Evolutionary conservation across 2,113 vertebrate genomes (phyloP).

Genomic region (Protobothrops flavoviridis): DNA sequence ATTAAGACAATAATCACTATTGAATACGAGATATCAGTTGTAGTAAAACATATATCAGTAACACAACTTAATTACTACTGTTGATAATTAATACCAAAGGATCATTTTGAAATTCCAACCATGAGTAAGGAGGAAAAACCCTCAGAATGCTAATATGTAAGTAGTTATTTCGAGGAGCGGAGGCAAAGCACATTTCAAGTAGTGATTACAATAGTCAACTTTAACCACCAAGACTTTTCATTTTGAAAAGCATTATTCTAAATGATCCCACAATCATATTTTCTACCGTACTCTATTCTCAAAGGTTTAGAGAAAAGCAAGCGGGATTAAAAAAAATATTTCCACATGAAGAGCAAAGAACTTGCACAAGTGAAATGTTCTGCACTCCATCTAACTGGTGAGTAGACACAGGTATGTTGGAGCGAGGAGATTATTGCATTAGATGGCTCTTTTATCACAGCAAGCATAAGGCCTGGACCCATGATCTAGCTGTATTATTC

Average conservation of each 20-base stretch:
- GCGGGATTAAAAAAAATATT: rapidly evolving
- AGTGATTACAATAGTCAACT: background rate
- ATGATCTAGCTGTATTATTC: conserved; percentile 35
- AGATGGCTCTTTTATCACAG: conserved; percentile 28
- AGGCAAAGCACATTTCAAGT: background rate
- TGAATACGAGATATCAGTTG: background rate
- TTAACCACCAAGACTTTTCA: background rate
- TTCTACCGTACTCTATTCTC: background rate
- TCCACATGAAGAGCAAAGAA: conserved; percentile 12
- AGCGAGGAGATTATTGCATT: conserved; percentile 35
- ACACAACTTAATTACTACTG: background rate
- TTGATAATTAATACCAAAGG: background rate
- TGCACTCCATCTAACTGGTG: conserved; percentile 31
- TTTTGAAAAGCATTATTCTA: background rate
- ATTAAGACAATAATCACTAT: background rate
- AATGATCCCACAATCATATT: background rate
- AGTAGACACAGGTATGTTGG: conserved; percentile 53
- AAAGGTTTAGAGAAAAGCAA: background rate
- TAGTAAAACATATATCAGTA: background rate
- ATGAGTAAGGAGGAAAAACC: background rate
- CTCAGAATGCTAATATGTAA: background rate
- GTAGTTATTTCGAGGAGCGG: background rate
- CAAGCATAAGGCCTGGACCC: conserved; percentile 6
- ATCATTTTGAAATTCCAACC: background rate
- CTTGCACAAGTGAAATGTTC: conserved; percentile 17